Evolutionary conservation across 64 coral and sea anemone species (phyloP).

Genomic region (Cladopsammia gracilis): DNA sequence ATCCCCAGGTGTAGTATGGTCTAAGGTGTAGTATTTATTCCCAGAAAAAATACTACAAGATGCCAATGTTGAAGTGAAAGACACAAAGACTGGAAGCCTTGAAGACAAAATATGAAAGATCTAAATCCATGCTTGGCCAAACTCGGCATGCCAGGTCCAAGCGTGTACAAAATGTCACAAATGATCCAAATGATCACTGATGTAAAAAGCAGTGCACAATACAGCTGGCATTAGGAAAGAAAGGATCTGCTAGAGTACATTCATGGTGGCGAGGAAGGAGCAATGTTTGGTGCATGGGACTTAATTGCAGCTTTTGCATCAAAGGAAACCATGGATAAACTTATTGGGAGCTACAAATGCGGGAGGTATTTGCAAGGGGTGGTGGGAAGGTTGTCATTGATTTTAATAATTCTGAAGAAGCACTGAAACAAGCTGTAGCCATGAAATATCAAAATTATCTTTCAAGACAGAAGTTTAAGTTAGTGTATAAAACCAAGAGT

Average conservation of each 20-base stretch:
- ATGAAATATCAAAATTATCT: constrained; percentile 60
- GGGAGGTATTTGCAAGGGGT: neutral
- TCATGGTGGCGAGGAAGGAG: neutral
- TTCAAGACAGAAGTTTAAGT: constrained; percentile 43
- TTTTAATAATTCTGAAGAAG: constrained; percentile 20
- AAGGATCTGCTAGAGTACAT: neutral
- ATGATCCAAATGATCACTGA: no score
- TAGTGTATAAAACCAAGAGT: constrained; percentile 54
- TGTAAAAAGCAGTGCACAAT: neutral
- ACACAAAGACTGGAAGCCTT: no score
- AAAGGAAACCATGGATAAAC: neutral
- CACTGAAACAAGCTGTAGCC: constrained; percentile 49
- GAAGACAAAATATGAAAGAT: no score
- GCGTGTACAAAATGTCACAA: no score
- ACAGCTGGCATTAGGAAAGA: neutral
- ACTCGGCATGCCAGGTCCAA: no score
- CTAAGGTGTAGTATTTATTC: neutral
- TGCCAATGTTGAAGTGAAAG: neutral
- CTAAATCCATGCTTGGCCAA: no score
- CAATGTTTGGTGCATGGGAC: neutral
- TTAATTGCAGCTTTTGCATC: no score
- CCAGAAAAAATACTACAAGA: neutral
- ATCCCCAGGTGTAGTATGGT: no score
- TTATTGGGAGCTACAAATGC: neutral
- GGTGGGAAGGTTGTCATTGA: constrained; percentile 23